Percentiles rank a stretch among this genome's conserved stretches.
Evolutionary conservation across 2,888 invertebrate genomes (phyloP).

Genomic region (Caenorhabditis imperialis): DNA sequence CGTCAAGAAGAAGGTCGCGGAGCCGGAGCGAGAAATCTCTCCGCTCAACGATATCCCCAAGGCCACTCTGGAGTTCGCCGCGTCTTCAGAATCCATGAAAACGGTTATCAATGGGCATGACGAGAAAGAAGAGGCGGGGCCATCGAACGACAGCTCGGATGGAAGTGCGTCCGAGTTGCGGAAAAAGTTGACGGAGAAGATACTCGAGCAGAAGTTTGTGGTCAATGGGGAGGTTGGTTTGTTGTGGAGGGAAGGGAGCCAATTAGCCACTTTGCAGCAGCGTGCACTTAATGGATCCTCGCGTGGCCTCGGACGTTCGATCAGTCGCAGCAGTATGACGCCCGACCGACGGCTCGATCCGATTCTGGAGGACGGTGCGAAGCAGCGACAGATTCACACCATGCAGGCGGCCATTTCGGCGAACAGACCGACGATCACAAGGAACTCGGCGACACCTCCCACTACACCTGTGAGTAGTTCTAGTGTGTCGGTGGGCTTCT

Average conservation of each 20-base stretch:
- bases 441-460: constrained; percentile 47
- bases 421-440: constrained; percentile 46
- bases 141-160: constrained; percentile 44
- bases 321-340: constrained; percentile 58
- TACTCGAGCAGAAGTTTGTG: constrained; percentile 59
- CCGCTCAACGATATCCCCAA: constrained; percentile 47
- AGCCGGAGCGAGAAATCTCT: constrained; percentile 37
- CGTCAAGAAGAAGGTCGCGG: constrained; percentile 54
- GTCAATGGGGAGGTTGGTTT: constrained; percentile 57
- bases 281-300: constrained; percentile 41
- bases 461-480: constrained; percentile 23
- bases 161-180: constrained; percentile 55
- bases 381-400: constrained; percentile 29
- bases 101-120: constrained; percentile 41
- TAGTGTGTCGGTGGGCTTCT: background rate
- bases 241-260: too few species aligned
- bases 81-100: constrained; percentile 44
- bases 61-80: constrained; percentile 40
- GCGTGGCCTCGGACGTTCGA: constrained; percentile 45
- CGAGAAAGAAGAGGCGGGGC: constrained; percentile 30
- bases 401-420: constrained; percentile 23
- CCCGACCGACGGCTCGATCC: constrained; percentile 61
- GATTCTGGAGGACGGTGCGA: constrained; percentile 55
- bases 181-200: constrained; percentile 49
- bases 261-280: constrained; percentile 25